Conservation (phyloP, 2,113 vertebrate genomes). For the Myanophis thanlyinensis region DNA sequence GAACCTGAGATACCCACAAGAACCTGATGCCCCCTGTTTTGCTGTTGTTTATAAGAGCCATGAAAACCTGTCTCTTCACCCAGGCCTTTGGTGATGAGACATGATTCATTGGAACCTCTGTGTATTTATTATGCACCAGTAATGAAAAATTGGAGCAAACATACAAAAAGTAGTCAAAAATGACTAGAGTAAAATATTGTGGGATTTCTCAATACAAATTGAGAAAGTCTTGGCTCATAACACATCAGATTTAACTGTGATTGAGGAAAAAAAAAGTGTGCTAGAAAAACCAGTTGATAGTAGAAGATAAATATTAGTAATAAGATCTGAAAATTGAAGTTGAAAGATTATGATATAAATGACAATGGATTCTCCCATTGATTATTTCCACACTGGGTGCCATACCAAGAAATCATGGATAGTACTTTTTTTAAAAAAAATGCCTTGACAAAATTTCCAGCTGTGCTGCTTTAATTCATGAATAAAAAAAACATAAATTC, state of each 20-base stretch:
- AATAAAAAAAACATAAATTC: neutral
- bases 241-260: neutral
- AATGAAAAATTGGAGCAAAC: no score
- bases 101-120: no score
- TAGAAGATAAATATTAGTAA: neutral
- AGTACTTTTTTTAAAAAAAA: no score
- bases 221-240: neutral
- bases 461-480: no score
- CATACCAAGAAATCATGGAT: no score
- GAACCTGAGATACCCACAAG: neutral
- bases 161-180: no score
- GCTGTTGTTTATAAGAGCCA: neutral
- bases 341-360: neutral
- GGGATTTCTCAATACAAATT: neutral
- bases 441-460: no score
- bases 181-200: neutral
- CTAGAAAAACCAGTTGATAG: neutral
- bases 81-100: no score
- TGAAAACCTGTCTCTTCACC: no score
- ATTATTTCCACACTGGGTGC: neutral
- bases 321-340: neutral
- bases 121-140: no score
- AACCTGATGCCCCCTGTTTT: neutral
- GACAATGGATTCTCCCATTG: neutral
- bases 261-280: neutral